Conservation (phyloP, 2,113 vertebrate species). For the Brachyistius frenatus region DNA sequence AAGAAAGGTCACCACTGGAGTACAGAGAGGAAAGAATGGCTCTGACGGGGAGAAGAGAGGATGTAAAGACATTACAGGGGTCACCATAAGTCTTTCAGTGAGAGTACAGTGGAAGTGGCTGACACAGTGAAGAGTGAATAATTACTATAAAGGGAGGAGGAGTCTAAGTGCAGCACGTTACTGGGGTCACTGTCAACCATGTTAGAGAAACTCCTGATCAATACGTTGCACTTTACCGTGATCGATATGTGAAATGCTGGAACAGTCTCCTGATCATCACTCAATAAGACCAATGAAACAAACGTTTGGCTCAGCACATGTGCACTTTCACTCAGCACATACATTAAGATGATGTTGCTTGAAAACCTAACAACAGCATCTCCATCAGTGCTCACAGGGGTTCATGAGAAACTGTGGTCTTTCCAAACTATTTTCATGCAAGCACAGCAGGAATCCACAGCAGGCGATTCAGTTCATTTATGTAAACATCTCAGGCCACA, state of each 20-base stretch:
- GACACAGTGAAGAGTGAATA: constrained; percentile 11
- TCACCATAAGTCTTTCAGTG: constrained; percentile 6
- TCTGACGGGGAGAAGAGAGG: neutral
- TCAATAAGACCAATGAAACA: constrained; percentile 23
- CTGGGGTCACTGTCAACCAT: constrained; percentile 27
- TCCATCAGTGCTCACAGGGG: neutral
- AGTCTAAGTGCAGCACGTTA: neutral
- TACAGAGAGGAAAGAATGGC: neutral
- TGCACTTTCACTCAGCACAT: neutral
- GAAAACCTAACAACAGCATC: neutral
- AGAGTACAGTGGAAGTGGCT: neutral
- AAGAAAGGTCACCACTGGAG: neutral
- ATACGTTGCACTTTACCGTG: constrained; percentile 46
- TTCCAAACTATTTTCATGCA: neutral
- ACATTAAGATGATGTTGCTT: neutral
- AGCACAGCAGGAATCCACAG: too few species aligned
- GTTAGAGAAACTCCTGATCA: constrained; percentile 25
- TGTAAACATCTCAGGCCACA: too few species aligned
- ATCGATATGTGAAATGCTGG: constrained; percentile 35
- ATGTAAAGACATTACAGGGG: neutral
- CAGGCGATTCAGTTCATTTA: too few species aligned
- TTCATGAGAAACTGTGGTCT: neutral
- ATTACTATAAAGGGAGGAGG: constrained; percentile 7
- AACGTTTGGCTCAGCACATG: neutral
- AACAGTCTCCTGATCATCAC: constrained; percentile 21